phyloP scores from a whole-genome alignment of 2,797 vertebrate genomes.

The Poeciliopsis turneri region DNA sequence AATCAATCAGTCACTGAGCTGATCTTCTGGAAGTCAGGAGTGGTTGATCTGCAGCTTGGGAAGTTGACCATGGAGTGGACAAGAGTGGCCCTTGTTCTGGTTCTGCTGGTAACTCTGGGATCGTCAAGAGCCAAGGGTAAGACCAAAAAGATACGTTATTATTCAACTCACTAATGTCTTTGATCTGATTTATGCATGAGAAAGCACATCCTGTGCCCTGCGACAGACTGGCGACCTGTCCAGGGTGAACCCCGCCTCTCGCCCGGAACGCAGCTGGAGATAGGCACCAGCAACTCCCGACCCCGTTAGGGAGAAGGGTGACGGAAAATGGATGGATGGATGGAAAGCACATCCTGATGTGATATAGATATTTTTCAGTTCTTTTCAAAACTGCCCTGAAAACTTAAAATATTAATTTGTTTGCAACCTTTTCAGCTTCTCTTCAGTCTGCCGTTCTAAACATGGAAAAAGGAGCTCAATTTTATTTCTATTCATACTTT shows the following conservation, averaged over 20 bases:
- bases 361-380: not conserved
- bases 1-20: conserved; percentile 8
- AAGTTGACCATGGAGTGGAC: conserved; percentile 54
- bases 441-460: not conserved
- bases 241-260: no score
- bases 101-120: conserved; percentile 52
- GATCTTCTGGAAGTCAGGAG: conserved; percentile 10
- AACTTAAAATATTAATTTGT: not conserved
- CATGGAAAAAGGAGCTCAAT: not conserved
- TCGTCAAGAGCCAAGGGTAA: conserved; percentile 65
- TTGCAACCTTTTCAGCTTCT: not conserved
- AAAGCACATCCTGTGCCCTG: not conserved
- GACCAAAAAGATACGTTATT: not conserved
- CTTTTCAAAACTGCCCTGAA: not conserved
- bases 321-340: no score
- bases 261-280: no score
- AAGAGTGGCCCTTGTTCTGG: conserved; percentile 23
- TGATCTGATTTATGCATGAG: not conserved
- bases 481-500: not conserved
- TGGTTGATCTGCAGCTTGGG: not conserved
- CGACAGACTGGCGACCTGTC: no score
- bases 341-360: not conserved
- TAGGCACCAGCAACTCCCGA: no score
- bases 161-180: not conserved
- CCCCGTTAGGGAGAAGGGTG: no score